Base-by-base conservation (phyloP, 2,113 vertebrate species). In the Galemys pyrenaicus region DNA sequence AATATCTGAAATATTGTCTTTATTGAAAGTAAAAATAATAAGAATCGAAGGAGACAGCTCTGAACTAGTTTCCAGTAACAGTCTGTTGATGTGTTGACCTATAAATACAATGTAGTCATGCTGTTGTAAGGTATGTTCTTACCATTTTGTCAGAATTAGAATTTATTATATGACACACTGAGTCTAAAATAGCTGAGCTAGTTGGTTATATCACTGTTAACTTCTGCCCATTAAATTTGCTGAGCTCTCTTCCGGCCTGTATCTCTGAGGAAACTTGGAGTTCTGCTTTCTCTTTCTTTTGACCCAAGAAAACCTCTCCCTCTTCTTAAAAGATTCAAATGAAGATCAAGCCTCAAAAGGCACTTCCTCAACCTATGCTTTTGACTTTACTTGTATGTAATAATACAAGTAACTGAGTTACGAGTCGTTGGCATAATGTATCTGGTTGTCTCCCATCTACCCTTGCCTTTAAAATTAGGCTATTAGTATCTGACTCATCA, bases 381-480 rank as follows among this genome's bases (percentile, higher is more conserved):
- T 56, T 95, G 68, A 77, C 78, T 78, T 91, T 64, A 30, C 89
- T 60, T 80, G 8, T 86, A 22, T 73, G 78, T 82, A 92, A 86
- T 71, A 35, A 78, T 26, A 37, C 30, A 13, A 46, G 93, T 92
- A 95, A 95, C 82, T 78, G 91, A 88, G 73, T 41, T 35, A 68
- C 85, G 67, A 78, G 96, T 96, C 89, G 86, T 24, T 10, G 41
- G 88, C 2, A 4, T 9, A 51, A 20, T 75, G 39, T 85, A 92
- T n/a, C 41, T 95, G 82, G 77, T 94, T 95, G 91, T 85, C 77
- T 92, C 49, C 37, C 28, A n/a, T 79, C 82, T 85, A 62, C 19
- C 32, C 16, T 88, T 82, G 68, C 54, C 65, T 95, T 87, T 94
- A 88, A 95, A 95, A 90, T 94, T 78, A 97, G 92, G 8, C 75